phyloP scores from a whole-genome alignment of 1,140 invertebrate species.

The Lepeophtheirus salmonis region DNA sequence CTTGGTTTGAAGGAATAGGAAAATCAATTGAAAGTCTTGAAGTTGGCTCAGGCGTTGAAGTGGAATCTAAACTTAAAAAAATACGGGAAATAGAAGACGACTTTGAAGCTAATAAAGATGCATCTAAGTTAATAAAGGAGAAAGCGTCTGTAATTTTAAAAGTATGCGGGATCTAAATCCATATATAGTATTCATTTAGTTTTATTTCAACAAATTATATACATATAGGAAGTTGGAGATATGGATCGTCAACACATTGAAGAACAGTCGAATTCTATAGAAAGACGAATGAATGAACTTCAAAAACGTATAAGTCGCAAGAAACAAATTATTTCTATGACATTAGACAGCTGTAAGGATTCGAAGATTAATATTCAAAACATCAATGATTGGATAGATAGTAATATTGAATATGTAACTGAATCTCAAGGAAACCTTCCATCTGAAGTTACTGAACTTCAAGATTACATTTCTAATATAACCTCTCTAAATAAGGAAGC shows the following conservation, averaged over 20 bases:
- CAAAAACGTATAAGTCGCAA: constrained; percentile 62
- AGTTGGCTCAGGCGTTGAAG: constrained; percentile 52
- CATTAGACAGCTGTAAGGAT: constrained; percentile 48
- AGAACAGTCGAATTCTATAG: constrained; percentile 62
- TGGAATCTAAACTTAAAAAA: constrained; percentile 45
- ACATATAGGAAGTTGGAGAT: constrained; percentile 34
- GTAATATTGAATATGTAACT: constrained; percentile 35
- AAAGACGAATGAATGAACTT: constrained; percentile 59
- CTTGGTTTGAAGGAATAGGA: constrained; percentile 54
- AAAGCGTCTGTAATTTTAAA: neutral
- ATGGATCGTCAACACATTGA: constrained; percentile 73
- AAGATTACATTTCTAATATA: constrained; percentile 43
- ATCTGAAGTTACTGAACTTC: constrained; percentile 42
- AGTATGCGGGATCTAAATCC: too few relatives aligned
- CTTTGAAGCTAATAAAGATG: neutral
- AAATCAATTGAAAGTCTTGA: constrained; percentile 59
- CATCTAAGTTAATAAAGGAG: neutral
- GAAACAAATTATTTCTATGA: constrained; percentile 27
- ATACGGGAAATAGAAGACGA: neutral
- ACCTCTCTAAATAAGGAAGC: constrained; percentile 55
- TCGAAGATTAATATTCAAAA: constrained; percentile 23
- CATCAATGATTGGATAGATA: constrained; percentile 25
- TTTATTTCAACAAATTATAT: constrained; percentile 4
- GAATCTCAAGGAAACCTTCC: constrained; percentile 27
- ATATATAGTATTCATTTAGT: too few relatives aligned